Conservation (phyloP, 2,888 invertebrate species). For the Marronus borbonicus region DNA sequence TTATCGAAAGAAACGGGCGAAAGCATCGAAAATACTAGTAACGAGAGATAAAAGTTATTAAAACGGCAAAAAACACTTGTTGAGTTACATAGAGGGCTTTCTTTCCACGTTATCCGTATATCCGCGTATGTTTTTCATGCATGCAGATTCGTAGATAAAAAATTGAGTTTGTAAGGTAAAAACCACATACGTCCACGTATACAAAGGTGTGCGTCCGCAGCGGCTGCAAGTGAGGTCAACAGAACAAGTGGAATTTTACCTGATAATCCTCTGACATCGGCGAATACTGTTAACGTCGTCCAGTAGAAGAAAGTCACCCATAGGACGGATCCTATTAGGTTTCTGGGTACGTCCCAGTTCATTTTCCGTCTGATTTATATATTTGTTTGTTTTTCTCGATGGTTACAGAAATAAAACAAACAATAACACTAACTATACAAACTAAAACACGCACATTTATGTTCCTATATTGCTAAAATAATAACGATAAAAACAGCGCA, state of each 20-base stretch:
- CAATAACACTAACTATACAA: constrained; percentile 41
- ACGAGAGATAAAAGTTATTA: too few species aligned
- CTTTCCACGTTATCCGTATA: not conserved
- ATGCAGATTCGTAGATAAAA: not conserved
- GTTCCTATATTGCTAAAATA: not conserved
- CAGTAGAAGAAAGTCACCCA: constrained; percentile 61
- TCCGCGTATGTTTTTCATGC: not conserved
- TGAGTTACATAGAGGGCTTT: not conserved
- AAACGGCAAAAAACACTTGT: constrained; percentile 9
- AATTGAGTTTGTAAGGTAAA: not conserved
- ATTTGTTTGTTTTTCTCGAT: too few species aligned
- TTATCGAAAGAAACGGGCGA: not conserved
- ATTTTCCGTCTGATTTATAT: constrained; percentile 56
- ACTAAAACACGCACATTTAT: constrained; percentile 29
- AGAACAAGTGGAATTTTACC: constrained; percentile 52
- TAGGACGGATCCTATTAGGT: constrained; percentile 59
- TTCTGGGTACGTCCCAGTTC: constrained; percentile 63
- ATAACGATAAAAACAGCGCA: too few species aligned
- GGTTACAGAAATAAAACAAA: not conserved
- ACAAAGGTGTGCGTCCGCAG: not conserved
- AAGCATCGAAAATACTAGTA: not conserved
- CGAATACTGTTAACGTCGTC: constrained; percentile 60
- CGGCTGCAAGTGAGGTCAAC: not conserved
- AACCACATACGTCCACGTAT: too few species aligned
- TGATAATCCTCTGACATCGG: constrained; percentile 61